Conservation (phyloP, 2,797 vertebrate species). For the Rhinoraja longicauda region DNA sequence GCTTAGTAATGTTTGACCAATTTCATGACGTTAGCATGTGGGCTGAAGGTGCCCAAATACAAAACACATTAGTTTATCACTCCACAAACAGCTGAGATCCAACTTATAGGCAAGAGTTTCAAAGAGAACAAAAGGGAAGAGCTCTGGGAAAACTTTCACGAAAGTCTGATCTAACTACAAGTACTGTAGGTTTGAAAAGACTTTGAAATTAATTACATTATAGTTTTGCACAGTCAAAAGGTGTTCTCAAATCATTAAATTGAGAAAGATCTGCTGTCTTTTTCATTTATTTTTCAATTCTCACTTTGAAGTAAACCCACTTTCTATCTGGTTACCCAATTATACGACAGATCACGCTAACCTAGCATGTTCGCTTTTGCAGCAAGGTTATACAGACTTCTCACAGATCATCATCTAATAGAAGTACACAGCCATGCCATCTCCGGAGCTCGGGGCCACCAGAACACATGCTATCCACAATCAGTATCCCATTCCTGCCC, state of each 20-base stretch:
- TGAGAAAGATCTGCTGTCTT: not conserved
- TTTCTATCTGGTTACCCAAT: not conserved
- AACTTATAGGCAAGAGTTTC: not conserved
- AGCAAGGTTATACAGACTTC: not conserved
- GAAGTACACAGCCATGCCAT: not conserved
- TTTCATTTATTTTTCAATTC: slow-evolving; percentile 34
- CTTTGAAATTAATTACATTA: not conserved
- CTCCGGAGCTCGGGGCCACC: not conserved
- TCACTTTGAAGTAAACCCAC: not conserved
- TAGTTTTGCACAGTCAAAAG: not conserved
- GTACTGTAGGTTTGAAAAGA: not conserved
- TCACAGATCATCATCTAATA: not conserved
- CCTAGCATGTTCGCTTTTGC: slow-evolving; percentile 8
- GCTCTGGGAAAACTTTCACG: not conserved
- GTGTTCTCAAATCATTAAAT: not conserved
- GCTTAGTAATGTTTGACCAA: no score
- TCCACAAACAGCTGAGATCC: no score
- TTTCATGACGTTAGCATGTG: no score
- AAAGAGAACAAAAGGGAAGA: slow-evolving; percentile 9
- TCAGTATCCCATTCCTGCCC: no score
- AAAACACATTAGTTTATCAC: no score
- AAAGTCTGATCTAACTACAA: not conserved
- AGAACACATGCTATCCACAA: not conserved
- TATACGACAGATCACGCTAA: not conserved
- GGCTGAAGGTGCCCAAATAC: no score